phyloP scores from a whole-genome alignment of 1,140 invertebrate species.

The Platyscapa corneri region DNA sequence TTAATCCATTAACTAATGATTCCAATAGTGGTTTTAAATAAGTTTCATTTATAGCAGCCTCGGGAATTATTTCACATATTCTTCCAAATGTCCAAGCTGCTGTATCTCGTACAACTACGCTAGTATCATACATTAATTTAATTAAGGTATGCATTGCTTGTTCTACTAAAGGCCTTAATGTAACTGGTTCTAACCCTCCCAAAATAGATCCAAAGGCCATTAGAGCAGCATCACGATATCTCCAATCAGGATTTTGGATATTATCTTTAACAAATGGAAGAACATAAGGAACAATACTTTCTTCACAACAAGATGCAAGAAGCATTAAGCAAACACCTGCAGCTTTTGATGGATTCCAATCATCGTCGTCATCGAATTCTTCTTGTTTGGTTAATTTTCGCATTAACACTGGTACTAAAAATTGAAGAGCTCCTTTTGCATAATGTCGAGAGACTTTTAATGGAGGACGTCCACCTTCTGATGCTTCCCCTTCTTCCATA shows the following conservation, averaged over 20 bases:
- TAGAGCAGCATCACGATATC: slow-evolving; percentile 95
- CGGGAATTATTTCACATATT: slow-evolving; percentile 97
- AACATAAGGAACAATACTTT: slow-evolving; percentile 96
- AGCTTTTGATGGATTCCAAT: slow-evolving; percentile 99
- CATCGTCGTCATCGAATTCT: slow-evolving; percentile 96
- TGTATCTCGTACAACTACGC: slow-evolving; percentile 96
- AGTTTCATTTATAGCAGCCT: slow-evolving; percentile 93
- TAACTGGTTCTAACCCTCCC: slow-evolving; percentile 91
- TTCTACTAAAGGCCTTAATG: slow-evolving; percentile 94
- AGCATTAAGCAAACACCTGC: slow-evolving; percentile 99
- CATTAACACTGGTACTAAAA: slow-evolving; percentile 94
- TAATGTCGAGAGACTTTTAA: slow-evolving; percentile 92
- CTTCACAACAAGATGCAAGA: slow-evolving; percentile 96
- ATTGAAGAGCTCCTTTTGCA: slow-evolving; percentile 96
- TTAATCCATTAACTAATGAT: slow-evolving; percentile 90
- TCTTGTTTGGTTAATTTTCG: slow-evolving; percentile 96
- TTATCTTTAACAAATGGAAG: slow-evolving; percentile 98
- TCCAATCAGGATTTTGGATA: slow-evolving; percentile 95
- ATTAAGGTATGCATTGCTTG: slow-evolving; percentile 97
- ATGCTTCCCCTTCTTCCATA: slow-evolving; percentile 95
- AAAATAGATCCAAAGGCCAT: slow-evolving; percentile 99
- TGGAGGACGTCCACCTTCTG: slow-evolving; percentile 93
- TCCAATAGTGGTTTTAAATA: slow-evolving; percentile 90
- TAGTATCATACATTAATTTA: slow-evolving; percentile 92
- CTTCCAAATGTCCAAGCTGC: slow-evolving; percentile 98